Base-by-base conservation (phyloP, 2,888 invertebrate genomes). In the Polydrusus tereticollis region DNA sequence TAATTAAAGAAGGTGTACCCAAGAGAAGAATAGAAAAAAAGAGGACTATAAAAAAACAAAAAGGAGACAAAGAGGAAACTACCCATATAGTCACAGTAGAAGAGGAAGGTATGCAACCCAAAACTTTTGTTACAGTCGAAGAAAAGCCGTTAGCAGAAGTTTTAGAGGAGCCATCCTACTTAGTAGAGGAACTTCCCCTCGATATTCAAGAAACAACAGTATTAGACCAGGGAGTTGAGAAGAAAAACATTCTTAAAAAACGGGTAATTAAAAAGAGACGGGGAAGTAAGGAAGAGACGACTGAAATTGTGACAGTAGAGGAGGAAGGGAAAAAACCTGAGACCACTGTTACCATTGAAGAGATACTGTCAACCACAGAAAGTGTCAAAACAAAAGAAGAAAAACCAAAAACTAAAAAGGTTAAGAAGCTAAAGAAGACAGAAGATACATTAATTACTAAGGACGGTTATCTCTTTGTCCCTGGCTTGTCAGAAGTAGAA, bases 311-410 rank as follows among this genome's bases (percentile, higher is more conserved):
- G 1, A 81, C 79, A 45, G 73, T 78, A 23, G 77, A 79, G 77
- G 82, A 85, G 77, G 86, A 86, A 57, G 85, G 84, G 21, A 80
- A 83, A 63, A 81, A 85, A 65, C 87, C 87, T 0, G 80, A 76
- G 73, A 74, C 72, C 8, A 72, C 72, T n/a, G 77, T 78, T 16
- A 75, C 75, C 0, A 79, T 82, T 4, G 77, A 83, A 23, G 83
- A 78, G n/a, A 36, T n/a, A n/a, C n/a, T n/a, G n/a, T n/a, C n/a
- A 75, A 73, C 68, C 33, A 79, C 79, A 5, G 79, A 82, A 77
- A 81, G 82, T 59, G 77, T 80, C 18, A 82, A 82, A 4, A 73
- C 81, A 0, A 80, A 83, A 77, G 81, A 83, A 74, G 82, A 81
- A 72, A 59, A 76, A 55, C 84, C 85, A 0, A 77, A 82, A 67